Evolutionary conservation across 2,888 invertebrate genomes (phyloP).

Genomic region (Dysmachus trigonus): DNA sequence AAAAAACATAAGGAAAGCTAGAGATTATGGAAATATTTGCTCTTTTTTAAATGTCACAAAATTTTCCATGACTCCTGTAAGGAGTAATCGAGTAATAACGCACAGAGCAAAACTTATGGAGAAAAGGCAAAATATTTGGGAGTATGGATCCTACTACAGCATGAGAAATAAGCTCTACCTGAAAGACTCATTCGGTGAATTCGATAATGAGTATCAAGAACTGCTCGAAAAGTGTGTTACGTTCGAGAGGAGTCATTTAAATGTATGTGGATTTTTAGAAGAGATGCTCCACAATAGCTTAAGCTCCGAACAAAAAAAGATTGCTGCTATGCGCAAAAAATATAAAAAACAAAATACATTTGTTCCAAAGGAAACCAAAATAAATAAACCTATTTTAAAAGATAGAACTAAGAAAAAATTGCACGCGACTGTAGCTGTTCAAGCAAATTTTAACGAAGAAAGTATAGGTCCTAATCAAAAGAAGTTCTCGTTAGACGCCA

Average conservation of each 20-base stretch:
- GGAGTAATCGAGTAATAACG: too few species aligned
- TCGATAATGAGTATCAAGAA: constrained; percentile 6
- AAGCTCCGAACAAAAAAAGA: too few species aligned
- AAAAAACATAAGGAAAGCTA: too few species aligned
- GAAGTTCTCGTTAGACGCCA: not conserved
- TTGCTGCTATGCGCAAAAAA: not conserved
- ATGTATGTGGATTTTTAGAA: constrained; percentile 22
- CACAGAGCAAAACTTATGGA: not conserved
- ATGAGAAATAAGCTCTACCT: constrained; percentile 17
- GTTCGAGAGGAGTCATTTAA: constrained; percentile 37
- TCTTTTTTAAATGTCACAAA: too few species aligned
- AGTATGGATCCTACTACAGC: constrained; percentile 18
- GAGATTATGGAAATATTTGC: too few species aligned
- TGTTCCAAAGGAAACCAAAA: too few species aligned
- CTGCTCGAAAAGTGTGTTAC: constrained; percentile 13
- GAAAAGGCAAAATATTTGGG: not conserved
- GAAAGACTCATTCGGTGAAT: not conserved
- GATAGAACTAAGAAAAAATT: too few species aligned
- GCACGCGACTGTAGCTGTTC: not conserved
- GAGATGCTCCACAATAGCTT: not conserved
- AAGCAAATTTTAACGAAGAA: not conserved
- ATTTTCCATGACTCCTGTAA: too few species aligned
- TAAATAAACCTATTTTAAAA: too few species aligned
- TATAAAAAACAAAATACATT: not conserved
- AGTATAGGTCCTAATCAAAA: not conserved